These are phyloP conservation scores for Micoletzkya japonica DNA, from an alignment of 2,888 invertebrate genomes.

Conservation along the genomic window DNA sequence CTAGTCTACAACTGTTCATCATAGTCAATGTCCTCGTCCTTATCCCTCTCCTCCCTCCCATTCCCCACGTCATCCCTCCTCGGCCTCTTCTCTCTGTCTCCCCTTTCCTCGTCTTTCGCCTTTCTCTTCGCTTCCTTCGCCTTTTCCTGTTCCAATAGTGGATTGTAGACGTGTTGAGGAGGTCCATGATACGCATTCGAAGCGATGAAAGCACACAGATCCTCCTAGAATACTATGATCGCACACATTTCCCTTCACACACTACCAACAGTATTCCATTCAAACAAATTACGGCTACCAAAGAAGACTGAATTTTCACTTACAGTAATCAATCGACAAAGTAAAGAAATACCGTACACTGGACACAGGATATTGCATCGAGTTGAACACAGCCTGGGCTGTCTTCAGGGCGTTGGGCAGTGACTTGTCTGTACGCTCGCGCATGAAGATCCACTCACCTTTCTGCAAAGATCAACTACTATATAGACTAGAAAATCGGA, in stretches of 20 bases:
- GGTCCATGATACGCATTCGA: not conserved
- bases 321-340: constrained; percentile 29
- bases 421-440: constrained; percentile 93
- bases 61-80: constrained; percentile 3
- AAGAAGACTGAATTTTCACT: not conserved
- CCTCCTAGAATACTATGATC: not conserved
- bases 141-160: constrained; percentile 15
- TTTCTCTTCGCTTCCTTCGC: constrained; percentile 1
- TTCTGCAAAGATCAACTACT: constrained; percentile 24
- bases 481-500: not conserved
- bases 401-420: constrained; percentile 87
- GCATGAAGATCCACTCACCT: constrained; percentile 84
- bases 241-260: not conserved
- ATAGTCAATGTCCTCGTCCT: constrained; percentile 10
- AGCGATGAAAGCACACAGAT: constrained; percentile 2
- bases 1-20: constrained; percentile 21
- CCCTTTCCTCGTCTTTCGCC: not conserved
- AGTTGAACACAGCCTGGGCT: constrained; percentile 69
- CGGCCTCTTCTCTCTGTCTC: not conserved
- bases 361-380: constrained; percentile 57
- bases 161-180: constrained; percentile 14
- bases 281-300: not conserved
- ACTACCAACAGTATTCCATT: not conserved
- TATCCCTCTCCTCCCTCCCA: not conserved
- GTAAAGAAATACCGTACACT: constrained; percentile 40